Evolutionary conservation across 2,797 vertebrate species (phyloP).

Genomic region (Lithobates pipiens): DNA sequence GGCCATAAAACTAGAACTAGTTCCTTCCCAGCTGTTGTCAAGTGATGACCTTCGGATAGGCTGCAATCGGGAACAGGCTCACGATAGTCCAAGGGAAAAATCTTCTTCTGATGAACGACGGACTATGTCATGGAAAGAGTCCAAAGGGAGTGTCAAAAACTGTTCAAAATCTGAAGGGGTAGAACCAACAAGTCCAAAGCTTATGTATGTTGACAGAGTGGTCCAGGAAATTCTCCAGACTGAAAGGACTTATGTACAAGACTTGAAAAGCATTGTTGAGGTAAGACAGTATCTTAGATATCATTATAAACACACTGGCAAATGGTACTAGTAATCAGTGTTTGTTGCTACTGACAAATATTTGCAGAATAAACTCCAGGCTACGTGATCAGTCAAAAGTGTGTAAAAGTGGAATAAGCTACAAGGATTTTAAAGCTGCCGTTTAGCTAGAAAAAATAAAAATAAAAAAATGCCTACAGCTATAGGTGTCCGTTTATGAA

Average conservation of each 20-base stretch:
- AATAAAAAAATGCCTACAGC: no score
- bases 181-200: constrained; percentile 83
- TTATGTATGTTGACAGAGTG: constrained; percentile 93
- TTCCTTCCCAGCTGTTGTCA: constrained; percentile 82
- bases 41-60: constrained; percentile 68
- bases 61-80: constrained; percentile 35
- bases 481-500: no score
- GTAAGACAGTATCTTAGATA: constrained; percentile 73
- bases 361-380: no score
- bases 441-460: no score
- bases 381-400: no score
- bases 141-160: constrained; percentile 66
- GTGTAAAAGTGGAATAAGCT: no score
- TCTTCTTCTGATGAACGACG: constrained; percentile 58
- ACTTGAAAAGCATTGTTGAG: constrained; percentile 93
- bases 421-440: no score
- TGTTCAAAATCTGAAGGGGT: constrained; percentile 63
- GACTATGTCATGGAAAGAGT: constrained; percentile 70
- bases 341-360: no score
- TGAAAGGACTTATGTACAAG: constrained; percentile 93
- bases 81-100: constrained; percentile 50
- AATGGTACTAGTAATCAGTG: no score
- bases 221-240: constrained; percentile 98
- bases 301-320: neutral
- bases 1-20: constrained; percentile 90